Evolutionary conservation across 37 sponge, comb jelly and placozoan species (phyloP), one percentile per base, ranked within the genome.

Genomic region (Ianthella basta): DNA sequence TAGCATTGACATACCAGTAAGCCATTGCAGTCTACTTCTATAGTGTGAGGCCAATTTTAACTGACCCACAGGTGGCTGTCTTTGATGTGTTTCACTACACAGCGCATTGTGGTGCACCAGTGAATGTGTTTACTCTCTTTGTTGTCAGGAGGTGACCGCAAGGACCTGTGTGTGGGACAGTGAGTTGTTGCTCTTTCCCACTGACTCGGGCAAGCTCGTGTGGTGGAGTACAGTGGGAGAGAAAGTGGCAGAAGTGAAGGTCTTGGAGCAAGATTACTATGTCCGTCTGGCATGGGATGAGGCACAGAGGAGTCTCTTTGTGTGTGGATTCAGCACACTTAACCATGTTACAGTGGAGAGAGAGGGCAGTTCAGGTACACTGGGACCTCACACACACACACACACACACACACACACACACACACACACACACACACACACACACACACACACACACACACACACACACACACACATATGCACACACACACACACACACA

Each of bases 91-190:
- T 44, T 8, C 8, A 44, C 6, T 44, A 44, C 8, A 44, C 6
- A 10, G 50, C 50, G 8, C 3, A 44, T 44, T 44, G 50, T 44
- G 50, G 50, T 44, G 3, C 50, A 44, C 50, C 50, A 44, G 50
- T 44, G 50, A 44, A 44, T 3, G 50, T 84, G 2, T 5, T 39
- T 72, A 32, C 36, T 35, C 55, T n/a, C 59, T 0, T 64, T n/a
- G n/a, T n/a, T n/a, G n/a, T n/a, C n/a, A 92, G 92, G 92, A 88
- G 21, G 56, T 38, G 35, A 82, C 72, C 8, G 72, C 79, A 21
- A 50, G 92, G 16, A 75, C 88, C 4, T 92, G 88, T 86, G 82
- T 82, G 32, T 92, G 92, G 92, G 92, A 92, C 65, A 80, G 67
- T 15, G 86, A 81, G 12, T 16, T 57, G 20, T 41, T 92, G 32